A percentile compares a stretch with the other conserved stretches of the same genome.
phyloP scores from a whole-genome alignment of 2,888 invertebrate genomes.

The Rhorus exstirpatorius region DNA sequence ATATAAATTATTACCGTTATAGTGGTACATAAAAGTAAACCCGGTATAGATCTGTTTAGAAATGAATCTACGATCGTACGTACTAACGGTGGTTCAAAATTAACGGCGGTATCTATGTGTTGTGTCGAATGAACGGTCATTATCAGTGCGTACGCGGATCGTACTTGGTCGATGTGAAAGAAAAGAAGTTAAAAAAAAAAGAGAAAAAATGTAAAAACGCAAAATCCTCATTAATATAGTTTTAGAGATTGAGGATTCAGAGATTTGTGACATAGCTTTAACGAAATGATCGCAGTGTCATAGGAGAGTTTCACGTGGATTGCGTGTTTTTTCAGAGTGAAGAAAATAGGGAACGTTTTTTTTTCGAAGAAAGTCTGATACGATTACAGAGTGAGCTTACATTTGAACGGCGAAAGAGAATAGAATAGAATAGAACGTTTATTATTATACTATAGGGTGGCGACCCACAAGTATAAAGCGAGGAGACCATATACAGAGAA shows the following conservation, averaged over 20 bases:
- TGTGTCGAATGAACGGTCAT: slow-evolving; percentile 58
- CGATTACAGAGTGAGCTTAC: not conserved
- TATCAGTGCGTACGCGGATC: slow-evolving; percentile 74
- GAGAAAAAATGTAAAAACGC: slow-evolving; percentile 42
- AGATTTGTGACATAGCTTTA: slow-evolving; percentile 29
- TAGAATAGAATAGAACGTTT: no score
- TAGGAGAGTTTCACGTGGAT: slow-evolving; percentile 15
- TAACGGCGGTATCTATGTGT: slow-evolving; percentile 50
- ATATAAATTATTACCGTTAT: no score
- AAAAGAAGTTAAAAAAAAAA: slow-evolving; percentile 12
- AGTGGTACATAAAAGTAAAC: slow-evolving; percentile 54
- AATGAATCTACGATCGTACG: slow-evolving; percentile 12
- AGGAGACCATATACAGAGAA: no score
- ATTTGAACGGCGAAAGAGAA: not conserved
- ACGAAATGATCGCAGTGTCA: slow-evolving; percentile 45
- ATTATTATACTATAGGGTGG: no score
- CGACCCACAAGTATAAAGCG: no score
- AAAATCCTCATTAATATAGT: slow-evolving; percentile 63
- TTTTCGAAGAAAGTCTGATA: slow-evolving; percentile 7
- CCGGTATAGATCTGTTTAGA: slow-evolving; percentile 62
- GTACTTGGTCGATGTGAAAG: slow-evolving; percentile 67
- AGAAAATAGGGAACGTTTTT: not conserved
- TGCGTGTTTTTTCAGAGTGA: not conserved
- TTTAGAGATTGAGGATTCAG: slow-evolving; percentile 59
- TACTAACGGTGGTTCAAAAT: not conserved